These are phyloP conservation scores for Zaprionus nigranus DNA, from an alignment of 1,140 invertebrate species.

Conservation along the genomic window DNA sequence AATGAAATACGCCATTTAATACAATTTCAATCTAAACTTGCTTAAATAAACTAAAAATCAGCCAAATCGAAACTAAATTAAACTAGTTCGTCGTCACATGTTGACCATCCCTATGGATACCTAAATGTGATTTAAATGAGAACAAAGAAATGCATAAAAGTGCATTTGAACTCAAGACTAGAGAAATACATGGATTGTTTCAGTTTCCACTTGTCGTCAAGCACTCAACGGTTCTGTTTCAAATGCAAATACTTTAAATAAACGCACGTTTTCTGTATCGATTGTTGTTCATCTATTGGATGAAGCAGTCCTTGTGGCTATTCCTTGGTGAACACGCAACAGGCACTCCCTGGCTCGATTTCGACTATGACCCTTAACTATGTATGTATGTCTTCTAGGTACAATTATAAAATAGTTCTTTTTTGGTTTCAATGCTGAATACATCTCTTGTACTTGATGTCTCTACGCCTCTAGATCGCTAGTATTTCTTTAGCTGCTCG, in stretches of 20 bases:
- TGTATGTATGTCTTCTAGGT: constrained; percentile 16
- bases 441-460: constrained; percentile 64
- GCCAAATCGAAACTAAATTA: constrained; percentile 44
- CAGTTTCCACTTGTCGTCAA: constrained; percentile 23
- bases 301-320: constrained; percentile 44
- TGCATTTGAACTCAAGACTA: constrained; percentile 24
- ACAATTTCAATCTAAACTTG: constrained; percentile 45
- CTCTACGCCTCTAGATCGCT: constrained; percentile 68
- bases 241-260: constrained; percentile 66
- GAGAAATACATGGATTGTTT: constrained; percentile 17
- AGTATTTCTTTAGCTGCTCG: constrained; percentile 92
- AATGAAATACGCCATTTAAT: constrained; percentile 57
- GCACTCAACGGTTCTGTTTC: constrained; percentile 3
- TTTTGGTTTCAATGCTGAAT: constrained; percentile 72
- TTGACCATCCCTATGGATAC: constrained; percentile 22
- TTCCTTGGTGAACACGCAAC: constrained; percentile 49
- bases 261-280: not conserved
- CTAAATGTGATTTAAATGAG: constrained; percentile 36
- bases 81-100: constrained; percentile 46
- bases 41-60: constrained; percentile 17
- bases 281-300: constrained; percentile 31
- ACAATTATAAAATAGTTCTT: constrained; percentile 41
- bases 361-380: constrained; percentile 37
- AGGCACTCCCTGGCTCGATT: constrained; percentile 50
- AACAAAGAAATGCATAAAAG: constrained; percentile 27